Conservation (phyloP, 2,888 invertebrate genomes). For the Capitulum mitella region DNA sequence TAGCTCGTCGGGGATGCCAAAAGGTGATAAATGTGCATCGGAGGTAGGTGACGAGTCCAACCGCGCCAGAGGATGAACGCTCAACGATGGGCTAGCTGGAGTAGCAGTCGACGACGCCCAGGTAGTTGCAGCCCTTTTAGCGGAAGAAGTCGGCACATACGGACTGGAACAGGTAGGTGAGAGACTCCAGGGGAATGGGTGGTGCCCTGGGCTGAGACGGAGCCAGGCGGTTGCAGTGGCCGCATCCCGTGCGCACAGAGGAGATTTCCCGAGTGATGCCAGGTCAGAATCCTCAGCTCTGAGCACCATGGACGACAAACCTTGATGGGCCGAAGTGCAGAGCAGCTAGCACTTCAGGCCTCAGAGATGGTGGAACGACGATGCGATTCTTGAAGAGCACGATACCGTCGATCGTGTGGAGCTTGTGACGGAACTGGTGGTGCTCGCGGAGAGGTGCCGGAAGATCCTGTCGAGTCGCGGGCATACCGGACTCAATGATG, state of each 20-base stretch:
- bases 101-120: constrained; percentile 27
- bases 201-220: constrained; percentile 30
- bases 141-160: constrained; percentile 27
- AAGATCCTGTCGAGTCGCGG: neutral
- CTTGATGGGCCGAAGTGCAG: too few relatives aligned
- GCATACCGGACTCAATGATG: constrained; percentile 22
- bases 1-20: constrained; percentile 28
- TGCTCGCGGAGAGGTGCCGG: constrained; percentile 1
- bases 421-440: constrained; percentile 26
- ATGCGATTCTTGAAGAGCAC: constrained; percentile 26
- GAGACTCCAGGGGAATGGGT: neutral
- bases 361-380: constrained; percentile 27
- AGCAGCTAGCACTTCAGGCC: constrained; percentile 12
- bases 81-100: constrained; percentile 28
- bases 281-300: too few relatives aligned
- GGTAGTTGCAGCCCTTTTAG: constrained; percentile 23
- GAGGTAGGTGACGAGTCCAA: constrained; percentile 25
- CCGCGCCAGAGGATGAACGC: neutral
- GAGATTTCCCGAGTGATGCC: constrained; percentile 26
- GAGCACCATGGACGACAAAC: too few relatives aligned
- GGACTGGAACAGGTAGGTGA: constrained; percentile 28
- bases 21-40: constrained; percentile 19
- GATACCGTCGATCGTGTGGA: constrained; percentile 26
- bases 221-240: constrained; percentile 26
- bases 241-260: constrained; percentile 7